Conservation (phyloP, 2,797 vertebrate genomes). For the Parauchenoglanis ngamensis region DNA sequence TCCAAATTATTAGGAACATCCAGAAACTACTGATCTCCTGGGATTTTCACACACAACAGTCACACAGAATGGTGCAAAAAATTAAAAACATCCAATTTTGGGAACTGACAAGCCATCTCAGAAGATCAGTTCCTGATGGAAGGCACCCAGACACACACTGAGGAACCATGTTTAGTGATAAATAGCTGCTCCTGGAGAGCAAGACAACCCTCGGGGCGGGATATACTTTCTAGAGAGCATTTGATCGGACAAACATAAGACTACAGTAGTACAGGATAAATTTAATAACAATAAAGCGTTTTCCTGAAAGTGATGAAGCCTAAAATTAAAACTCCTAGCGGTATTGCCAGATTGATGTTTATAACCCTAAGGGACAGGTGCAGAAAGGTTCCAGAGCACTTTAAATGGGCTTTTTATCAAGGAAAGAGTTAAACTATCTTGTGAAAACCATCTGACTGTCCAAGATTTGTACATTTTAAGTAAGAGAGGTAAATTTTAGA, state of each 20-base stretch:
- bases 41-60: background rate
- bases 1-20: background rate
- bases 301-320: no score
- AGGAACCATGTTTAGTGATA: background rate
- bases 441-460: no score
- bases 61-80: no score
- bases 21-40: background rate
- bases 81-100: no score
- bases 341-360: background rate
- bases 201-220: background rate
- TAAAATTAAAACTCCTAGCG: no score
- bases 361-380: background rate
- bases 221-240: background rate
- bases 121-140: background rate
- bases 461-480: no score
- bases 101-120: background rate
- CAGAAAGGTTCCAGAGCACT: background rate
- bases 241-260: background rate
- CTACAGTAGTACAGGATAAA: background rate
- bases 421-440: no score
- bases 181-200: background rate
- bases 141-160: background rate
- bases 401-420: background rate
- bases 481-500: no score
- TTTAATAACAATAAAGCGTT: background rate